These are phyloP conservation scores for Anas acuta DNA, from an alignment of 2,797 vertebrate genomes.

Conservation along the genomic window DNA sequence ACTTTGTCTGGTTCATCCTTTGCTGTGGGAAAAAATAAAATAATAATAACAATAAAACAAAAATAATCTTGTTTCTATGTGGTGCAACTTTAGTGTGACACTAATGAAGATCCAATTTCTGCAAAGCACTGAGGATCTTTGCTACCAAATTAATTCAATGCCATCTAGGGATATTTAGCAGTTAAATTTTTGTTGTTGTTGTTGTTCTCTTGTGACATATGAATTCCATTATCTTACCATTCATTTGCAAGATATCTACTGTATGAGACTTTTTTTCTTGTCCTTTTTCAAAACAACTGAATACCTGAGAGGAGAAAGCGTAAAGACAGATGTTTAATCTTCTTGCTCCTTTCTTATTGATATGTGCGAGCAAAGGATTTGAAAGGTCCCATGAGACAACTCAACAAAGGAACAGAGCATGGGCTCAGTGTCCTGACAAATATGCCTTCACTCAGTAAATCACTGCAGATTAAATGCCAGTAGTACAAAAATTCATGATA, in stretches of 20 bases:
- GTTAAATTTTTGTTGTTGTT: not conserved
- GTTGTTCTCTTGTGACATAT: not conserved
- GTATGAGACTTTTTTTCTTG: not conserved
- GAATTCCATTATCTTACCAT: not conserved
- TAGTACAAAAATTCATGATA: not conserved
- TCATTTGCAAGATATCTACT: not conserved
- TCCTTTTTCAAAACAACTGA: not conserved
- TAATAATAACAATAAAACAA: not conserved
- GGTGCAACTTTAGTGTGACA: not conserved
- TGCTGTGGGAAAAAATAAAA: not conserved
- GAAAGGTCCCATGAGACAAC: not conserved
- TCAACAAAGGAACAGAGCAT: not conserved
- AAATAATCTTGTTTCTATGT: not conserved
- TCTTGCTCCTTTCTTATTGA: not conserved
- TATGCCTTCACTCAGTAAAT: not conserved
- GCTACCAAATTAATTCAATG: not conserved
- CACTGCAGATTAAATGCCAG: not conserved
- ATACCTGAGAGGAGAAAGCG: not conserved
- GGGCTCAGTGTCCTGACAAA: not conserved
- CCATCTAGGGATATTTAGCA: not conserved
- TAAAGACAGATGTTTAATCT: not conserved
- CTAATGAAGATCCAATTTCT: not conserved
- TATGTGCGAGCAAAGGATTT: not conserved
- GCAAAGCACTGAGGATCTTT: rapidly evolving
- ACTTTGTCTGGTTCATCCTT: not conserved